Evolutionary conservation across 2,113 vertebrate species (phyloP), one percentile per base, ranked within the genome.

Genomic region (Pipa parva): DNA sequence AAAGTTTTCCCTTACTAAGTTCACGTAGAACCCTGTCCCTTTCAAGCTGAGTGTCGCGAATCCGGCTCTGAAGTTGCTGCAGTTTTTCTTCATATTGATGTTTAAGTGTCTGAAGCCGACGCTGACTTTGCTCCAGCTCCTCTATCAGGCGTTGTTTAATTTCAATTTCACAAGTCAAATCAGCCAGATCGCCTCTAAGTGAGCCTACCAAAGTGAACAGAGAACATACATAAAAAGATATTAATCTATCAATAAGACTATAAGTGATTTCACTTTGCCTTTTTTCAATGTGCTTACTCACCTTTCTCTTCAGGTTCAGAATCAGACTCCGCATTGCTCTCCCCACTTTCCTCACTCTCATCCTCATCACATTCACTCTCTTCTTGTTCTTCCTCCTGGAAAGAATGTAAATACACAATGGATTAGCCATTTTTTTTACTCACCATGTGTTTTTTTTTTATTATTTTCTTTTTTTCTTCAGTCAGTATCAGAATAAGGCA

Each of bases 71-170:
- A 60, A 99, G 85, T 3, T 95, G 85, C 68, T 97, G 91, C 73
- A 99, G 91, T 79, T 99, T 99, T 78, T 98, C 95, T 80, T 99
- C 96, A 0, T 99, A 99, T 77, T 98, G 96, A 73, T 93, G 91
- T 81, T 97, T 99, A 50, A 99, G 90, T 1, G 92, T 93, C 75
- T 96, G 89, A 70, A 98, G 83, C 65, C 95, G 84, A 24, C 92
- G 81, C 79, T 99, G 96, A 81, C 95, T 98, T 81, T 97, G 97
- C 83, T 99, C 96, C 77, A 98, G 83, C 75, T 99, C 96, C 2
- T 99, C 96, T 1, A 99, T 99, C 73, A 98, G 87, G 81, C 92
- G 95, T 88, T 99, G 96, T 73, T 99, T 98, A 87, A 99, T 99
- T 85, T 99, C 96, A 10, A 99, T 97, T 84, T 99, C 96, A 0